Percentiles rank a stretch among this genome's conserved stretches.
Conservation (phyloP, 2,113 vertebrate genomes). For the Procapra przewalskii region DNA sequence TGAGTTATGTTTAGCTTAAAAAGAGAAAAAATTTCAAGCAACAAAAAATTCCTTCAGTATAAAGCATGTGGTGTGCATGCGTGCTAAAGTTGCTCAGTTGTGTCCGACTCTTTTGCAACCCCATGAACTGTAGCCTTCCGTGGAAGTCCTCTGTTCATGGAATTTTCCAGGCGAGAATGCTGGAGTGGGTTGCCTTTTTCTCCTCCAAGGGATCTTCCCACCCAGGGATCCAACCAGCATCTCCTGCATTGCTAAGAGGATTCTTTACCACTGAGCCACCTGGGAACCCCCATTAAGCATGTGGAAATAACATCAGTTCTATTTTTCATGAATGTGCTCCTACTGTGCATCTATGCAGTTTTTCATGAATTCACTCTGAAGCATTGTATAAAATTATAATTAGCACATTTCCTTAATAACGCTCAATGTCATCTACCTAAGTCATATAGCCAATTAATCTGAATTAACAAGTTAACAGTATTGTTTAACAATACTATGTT, state of each 20-base stretch:
- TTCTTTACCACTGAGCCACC: neutral
- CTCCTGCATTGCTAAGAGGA: neutral
- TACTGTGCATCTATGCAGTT: neutral
- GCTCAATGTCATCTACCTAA: neutral
- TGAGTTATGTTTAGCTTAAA: slow-evolving; percentile 12
- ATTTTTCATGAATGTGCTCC: neutral
- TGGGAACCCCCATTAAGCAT: neutral
- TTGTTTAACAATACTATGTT: neutral
- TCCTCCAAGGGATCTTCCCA: neutral
- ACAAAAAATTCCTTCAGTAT: neutral
- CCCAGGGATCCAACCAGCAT: neutral
- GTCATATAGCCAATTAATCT: neutral
- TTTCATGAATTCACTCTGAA: slow-evolving; percentile 20
- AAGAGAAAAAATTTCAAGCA: neutral
- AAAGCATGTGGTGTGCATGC: neutral
- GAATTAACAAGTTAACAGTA: neutral
- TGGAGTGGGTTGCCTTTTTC: neutral
- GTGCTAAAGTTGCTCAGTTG: neutral
- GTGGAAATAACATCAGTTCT: neutral
- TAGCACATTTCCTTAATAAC: neutral
- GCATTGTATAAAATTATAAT: neutral
- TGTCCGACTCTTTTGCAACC: neutral
- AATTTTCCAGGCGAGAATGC: neutral
- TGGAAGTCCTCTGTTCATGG: neutral
- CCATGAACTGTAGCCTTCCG: neutral